Percentiles rank a stretch among this genome's conserved stretches.
These are phyloP conservation scores for Apodemus agrarius DNA, from an alignment of 2,797 vertebrate genomes.

Conservation along the genomic window DNA sequence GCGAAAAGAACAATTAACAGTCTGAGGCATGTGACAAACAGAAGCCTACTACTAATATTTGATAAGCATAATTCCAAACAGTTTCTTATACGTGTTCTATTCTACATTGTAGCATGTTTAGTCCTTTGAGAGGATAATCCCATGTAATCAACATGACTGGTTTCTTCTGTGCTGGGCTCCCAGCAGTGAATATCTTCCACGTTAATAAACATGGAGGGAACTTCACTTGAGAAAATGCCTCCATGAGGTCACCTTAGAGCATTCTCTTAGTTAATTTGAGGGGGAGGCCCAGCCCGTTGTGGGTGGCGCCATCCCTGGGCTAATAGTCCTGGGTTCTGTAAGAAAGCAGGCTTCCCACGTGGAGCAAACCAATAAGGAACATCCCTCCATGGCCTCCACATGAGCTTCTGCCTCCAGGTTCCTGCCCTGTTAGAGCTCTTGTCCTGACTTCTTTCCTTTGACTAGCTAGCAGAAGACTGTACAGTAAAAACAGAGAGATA, in stretches of 20 bases:
- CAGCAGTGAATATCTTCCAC: background rate
- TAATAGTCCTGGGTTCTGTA: background rate
- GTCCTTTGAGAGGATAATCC: background rate
- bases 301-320: background rate
- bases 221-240: background rate
- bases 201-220: background rate
- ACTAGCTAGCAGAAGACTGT: background rate
- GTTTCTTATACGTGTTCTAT: too few relatives aligned
- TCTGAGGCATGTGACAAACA: background rate
- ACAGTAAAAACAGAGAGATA: background rate
- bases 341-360: background rate
- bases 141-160: too few relatives aligned
- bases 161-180: background rate
- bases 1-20: background rate
- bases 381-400: background rate
- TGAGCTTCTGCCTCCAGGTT: background rate
- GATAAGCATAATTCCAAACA: background rate
- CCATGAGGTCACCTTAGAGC: background rate
- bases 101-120: background rate
- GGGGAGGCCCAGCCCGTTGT: background rate
- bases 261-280: background rate
- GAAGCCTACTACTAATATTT: background rate
- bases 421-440: background rate
- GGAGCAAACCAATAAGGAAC: background rate
- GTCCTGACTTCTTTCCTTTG: background rate